phyloP scores from a whole-genome alignment of 2,888 invertebrate genomes.

The Chrysina gloriosa region DNA sequence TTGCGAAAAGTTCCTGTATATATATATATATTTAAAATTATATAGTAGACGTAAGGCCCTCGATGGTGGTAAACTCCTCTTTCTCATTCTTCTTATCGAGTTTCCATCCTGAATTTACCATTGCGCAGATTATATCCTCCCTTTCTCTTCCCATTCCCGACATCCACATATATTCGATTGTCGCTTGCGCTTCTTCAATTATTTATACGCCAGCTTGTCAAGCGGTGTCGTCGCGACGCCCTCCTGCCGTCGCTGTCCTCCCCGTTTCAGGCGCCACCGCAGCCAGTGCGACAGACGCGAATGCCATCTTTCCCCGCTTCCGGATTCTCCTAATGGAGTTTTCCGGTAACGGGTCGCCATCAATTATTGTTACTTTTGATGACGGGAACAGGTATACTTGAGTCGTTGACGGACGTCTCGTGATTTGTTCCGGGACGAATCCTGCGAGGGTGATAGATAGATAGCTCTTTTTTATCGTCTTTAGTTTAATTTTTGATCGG shows the following conservation, averaged over 20 bases:
- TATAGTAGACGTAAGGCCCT: no score
- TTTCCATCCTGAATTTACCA: no score
- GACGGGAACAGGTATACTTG: no score
- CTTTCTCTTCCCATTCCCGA: neutral
- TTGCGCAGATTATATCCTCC: no score
- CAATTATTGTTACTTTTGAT: slow-evolving; percentile 30
- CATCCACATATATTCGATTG: neutral
- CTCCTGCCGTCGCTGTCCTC: neutral
- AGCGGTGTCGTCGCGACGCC: neutral
- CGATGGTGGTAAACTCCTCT: no score
- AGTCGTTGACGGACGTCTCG: slow-evolving; percentile 11
- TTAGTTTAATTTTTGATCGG: no score
- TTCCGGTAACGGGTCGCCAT: slow-evolving; percentile 28
- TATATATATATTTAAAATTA: no score
- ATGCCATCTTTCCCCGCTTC: neutral
- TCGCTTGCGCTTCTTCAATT: slow-evolving; percentile 20
- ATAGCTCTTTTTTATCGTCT: no score
- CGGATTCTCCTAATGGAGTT: slow-evolving; percentile 25
- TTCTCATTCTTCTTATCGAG: no score
- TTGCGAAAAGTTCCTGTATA: no score
- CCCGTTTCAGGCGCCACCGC: neutral
- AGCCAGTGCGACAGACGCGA: no score
- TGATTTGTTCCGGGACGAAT: neutral
- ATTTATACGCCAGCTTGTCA: slow-evolving; percentile 1
- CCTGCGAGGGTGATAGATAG: no score